A percentile compares a stretch with the other conserved stretches of the same genome.
These are phyloP conservation scores for Saxidomus purpurata DNA, from an alignment of 1,140 invertebrate genomes.

Conservation along the genomic window DNA sequence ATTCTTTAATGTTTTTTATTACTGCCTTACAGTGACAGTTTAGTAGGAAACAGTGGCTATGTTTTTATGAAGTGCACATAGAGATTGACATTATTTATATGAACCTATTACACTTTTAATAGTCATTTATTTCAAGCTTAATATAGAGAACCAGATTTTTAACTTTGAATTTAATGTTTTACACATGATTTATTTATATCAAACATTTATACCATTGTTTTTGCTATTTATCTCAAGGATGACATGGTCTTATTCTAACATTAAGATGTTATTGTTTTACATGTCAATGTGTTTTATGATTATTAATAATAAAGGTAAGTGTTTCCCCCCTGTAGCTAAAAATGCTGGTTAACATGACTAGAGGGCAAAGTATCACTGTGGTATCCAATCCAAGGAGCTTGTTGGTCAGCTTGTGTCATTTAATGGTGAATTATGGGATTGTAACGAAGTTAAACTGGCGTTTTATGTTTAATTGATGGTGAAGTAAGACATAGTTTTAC, in stretches of 20 bases:
- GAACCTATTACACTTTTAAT: no score
- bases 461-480: constrained; percentile 42
- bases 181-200: not conserved
- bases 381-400: not conserved
- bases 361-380: not conserved
- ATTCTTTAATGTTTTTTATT: no score
- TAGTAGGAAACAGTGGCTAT: no score
- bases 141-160: no score
- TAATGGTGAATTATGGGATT: not conserved
- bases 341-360: not conserved
- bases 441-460: not conserved
- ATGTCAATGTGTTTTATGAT: not conserved
- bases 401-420: constrained; percentile 18
- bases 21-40: no score
- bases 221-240: not conserved
- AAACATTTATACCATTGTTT: not conserved
- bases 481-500: constrained; percentile 21
- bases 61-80: no score
- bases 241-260: constrained; percentile 13
- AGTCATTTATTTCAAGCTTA: not conserved
- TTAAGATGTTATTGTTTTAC: constrained; percentile 1
- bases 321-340: not conserved
- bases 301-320: not conserved
- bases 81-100: no score
- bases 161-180: no score